Base-by-base conservation (phyloP, 2,797 vertebrate genomes). In the Danio kyathit region DNA sequence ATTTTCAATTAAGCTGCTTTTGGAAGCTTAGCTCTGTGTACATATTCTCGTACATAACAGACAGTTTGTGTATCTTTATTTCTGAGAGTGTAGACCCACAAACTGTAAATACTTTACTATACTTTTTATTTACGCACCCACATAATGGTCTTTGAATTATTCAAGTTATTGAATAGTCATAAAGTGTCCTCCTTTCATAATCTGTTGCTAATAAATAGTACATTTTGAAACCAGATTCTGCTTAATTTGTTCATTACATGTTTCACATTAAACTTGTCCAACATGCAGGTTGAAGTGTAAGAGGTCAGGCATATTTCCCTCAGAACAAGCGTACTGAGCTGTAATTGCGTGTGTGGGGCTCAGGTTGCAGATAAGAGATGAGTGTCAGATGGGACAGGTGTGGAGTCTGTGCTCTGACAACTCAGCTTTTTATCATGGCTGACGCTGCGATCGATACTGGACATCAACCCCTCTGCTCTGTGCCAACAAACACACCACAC, bases 401-500 rank as follows among this genome's bases (percentile, higher is more conserved):
- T 54, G 64, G 60, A 80, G 61, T 74, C 70, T 40, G 73, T 74
- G 38, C 74, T 81, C 74, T 78, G 81, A 82, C 82, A 65, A 70
- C 38, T 84, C 80, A 83, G 88, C 82, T 87, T 85, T 88, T 88
- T 83, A 80, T 83, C 63, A 73, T 66, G 66, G 73, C 71, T 72
- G 81, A 67, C 46, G 12, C 56, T 64, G 48, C 10, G 83, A 85
- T 85, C 83, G 59, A 85, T 85, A 83, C 44, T 74, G 84, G 88
- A 85, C 74, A 73, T 84, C 66, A 74, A 74, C 76, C 83, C 75
- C 85, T 84, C 82, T 73, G 82, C 84, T 83, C 88, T 83, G 82
- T 87, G 84, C 83, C 86, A 90, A 85, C 86, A 78, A 84, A 80
- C 60, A 77, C 64, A 70, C 40, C 9, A 46, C 75, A 65, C 69